Evolutionary conservation across 1,140 invertebrate genomes (phyloP).

Genomic region (Ganaspis sp.): DNA sequence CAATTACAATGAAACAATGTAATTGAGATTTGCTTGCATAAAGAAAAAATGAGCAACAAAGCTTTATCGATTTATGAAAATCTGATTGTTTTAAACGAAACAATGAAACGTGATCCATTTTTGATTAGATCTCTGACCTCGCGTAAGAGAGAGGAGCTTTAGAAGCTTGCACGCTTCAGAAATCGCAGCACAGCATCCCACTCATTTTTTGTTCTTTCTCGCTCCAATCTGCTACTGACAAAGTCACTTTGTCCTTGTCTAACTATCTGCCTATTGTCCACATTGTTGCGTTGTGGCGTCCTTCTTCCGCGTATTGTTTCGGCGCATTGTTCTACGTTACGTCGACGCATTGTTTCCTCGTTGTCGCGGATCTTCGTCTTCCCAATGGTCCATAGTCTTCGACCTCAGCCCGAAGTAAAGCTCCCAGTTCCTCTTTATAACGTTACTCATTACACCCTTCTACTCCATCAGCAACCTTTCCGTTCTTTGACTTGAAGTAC

Average conservation of each 20-base stretch:
- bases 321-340: slow-evolving; percentile 64
- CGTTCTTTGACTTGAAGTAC: slow-evolving; percentile 38
- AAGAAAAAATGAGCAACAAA: not conserved
- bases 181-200: slow-evolving; percentile 12
- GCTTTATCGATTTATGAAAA: slow-evolving; percentile 14
- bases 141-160: not conserved
- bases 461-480: slow-evolving; percentile 41
- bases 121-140: slow-evolving; percentile 22
- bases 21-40: not conserved
- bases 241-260: slow-evolving; percentile 42
- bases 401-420: slow-evolving; percentile 32
- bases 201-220: slow-evolving; percentile 7
- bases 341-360: slow-evolving; percentile 51
- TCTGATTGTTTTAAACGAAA: not conserved
- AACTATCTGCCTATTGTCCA: slow-evolving; percentile 68
- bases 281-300: slow-evolving; percentile 67
- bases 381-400: slow-evolving; percentile 42
- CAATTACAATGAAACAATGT: not conserved
- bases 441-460: slow-evolving; percentile 33
- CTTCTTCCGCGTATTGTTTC: slow-evolving; percentile 69
- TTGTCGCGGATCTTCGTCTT: slow-evolving; percentile 44
- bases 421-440: slow-evolving; percentile 40
- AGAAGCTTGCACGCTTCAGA: slow-evolving; percentile 23
- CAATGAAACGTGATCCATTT: slow-evolving; percentile 25
- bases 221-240: not conserved